Base-by-base conservation (phyloP, 2,113 vertebrate genomes). In the Paedocypris sp. region DNA sequence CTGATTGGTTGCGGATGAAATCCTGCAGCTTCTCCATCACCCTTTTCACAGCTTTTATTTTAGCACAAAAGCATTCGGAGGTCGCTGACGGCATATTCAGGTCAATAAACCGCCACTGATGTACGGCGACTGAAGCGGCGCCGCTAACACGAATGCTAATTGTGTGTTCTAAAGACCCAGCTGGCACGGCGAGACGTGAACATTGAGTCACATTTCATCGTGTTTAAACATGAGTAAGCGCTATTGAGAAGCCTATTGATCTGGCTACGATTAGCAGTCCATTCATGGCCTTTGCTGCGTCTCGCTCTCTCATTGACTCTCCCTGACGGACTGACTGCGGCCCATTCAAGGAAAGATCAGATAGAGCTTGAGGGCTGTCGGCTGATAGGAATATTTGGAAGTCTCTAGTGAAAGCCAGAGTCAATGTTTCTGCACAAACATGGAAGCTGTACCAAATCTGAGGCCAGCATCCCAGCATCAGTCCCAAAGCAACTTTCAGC, bases 241-340 rank as follows among this genome's bases (percentile, higher is more conserved):
- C 28, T 42, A 50, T 66, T 52, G 64, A 67, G 60, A 67, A 60
- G 62, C 38, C 50, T 61, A 66, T 57, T 66, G 62, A 66, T 66
- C 58, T 16, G 41, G 6, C 29, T 11, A 49, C 25, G 49, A 61
- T 56, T 56, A 49, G 46, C 61, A 64, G 54, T 59, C 39, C 41
- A 23, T 60, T 60, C 47, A 53, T 64, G 57, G 45, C 32, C 35
- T 56, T 61, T 49, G 29, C 56, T 65, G 49, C 15, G 41, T 43
- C 41, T 41, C 32, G 18, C 20, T 18, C n/a, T 5, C 60, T 53
- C 33, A 53, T 62, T 51, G 48, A 50, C 60, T 43, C 31, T 12
- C 43, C 2, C 4, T 36, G 49, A 53, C 26, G 52, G 16, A 57
- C 38, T 57, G 53, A 43, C 53, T 57, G 19, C 6, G 4, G 39